These are phyloP conservation scores for Tiliqua scincoides DNA, from an alignment of 2,113 vertebrate genomes.

Conservation along the genomic window DNA sequence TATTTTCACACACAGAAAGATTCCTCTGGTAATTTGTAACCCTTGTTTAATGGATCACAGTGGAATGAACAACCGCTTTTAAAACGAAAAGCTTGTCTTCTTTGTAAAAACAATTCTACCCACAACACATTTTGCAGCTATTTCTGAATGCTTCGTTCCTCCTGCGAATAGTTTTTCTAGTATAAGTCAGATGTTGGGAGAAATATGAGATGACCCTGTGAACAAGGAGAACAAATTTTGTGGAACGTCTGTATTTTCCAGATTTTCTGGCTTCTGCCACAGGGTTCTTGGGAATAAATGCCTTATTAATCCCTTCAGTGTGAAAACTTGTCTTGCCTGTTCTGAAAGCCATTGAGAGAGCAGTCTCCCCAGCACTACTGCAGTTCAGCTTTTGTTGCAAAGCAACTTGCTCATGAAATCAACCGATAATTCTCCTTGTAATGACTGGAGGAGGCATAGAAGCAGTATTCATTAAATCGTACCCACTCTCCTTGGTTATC, in stretches of 20 bases:
- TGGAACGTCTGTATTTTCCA: neutral
- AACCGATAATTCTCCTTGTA: neutral
- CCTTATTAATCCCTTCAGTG: neutral
- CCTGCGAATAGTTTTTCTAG: neutral
- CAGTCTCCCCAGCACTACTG: neutral
- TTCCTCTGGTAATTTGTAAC: neutral
- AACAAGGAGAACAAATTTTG: neutral
- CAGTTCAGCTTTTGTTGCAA: neutral
- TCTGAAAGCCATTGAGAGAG: neutral
- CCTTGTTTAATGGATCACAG: neutral
- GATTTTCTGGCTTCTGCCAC: constrained; percentile 18
- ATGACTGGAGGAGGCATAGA: neutral
- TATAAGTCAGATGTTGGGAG: constrained; percentile 17
- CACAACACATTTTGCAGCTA: constrained; percentile 22
- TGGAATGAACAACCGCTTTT: neutral
- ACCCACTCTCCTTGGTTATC: neutral
- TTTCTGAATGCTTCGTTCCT: constrained; percentile 14
- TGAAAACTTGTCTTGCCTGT: neutral
- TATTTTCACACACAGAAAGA: neutral
- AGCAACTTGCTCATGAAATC: neutral
- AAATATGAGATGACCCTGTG: constrained; percentile 20
- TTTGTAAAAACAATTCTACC: neutral
- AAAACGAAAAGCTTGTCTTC: neutral
- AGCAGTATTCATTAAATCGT: no score
- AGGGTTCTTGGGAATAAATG: neutral